Evolutionary conservation across 2,888 invertebrate species (phyloP).

Genomic region (Diarsia rubi): DNA sequence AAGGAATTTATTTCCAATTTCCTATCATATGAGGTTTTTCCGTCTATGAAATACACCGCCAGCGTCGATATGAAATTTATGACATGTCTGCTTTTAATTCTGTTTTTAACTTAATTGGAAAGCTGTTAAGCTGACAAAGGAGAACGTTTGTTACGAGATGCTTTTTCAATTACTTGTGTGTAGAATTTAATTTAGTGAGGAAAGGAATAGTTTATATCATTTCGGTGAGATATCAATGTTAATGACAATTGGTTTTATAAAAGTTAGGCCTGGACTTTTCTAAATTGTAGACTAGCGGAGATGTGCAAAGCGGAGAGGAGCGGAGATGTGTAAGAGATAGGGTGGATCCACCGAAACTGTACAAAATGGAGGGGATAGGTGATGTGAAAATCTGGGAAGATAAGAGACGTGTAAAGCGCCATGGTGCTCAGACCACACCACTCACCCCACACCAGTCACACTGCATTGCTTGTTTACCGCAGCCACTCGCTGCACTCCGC

Average conservation of each 20-base stretch:
- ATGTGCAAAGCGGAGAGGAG: too few relatives aligned
- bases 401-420: too few relatives aligned
- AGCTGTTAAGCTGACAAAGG: constrained; percentile 43
- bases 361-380: too few relatives aligned
- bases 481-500: too few relatives aligned
- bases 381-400: too few relatives aligned
- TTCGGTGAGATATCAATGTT: neutral
- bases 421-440: too few relatives aligned
- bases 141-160: constrained; percentile 10
- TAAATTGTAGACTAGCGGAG: too few relatives aligned
- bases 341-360: too few relatives aligned
- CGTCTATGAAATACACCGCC: constrained; percentile 79
- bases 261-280: too few relatives aligned
- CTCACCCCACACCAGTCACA: too few relatives aligned
- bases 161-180: constrained; percentile 11
- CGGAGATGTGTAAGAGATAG: too few relatives aligned
- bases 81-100: constrained; percentile 76
- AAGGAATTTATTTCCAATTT: constrained; percentile 90
- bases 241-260: neutral
- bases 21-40: constrained; percentile 85
- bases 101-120: constrained; percentile 59
- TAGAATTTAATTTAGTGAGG: neutral
- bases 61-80: constrained; percentile 76
- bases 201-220: neutral
- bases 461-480: too few relatives aligned